Percentiles rank a stretch among this genome's conserved stretches.
These are phyloP conservation scores for Tinamus major DNA, from an alignment of 2,797 vertebrate species.

Conservation along the genomic window DNA sequence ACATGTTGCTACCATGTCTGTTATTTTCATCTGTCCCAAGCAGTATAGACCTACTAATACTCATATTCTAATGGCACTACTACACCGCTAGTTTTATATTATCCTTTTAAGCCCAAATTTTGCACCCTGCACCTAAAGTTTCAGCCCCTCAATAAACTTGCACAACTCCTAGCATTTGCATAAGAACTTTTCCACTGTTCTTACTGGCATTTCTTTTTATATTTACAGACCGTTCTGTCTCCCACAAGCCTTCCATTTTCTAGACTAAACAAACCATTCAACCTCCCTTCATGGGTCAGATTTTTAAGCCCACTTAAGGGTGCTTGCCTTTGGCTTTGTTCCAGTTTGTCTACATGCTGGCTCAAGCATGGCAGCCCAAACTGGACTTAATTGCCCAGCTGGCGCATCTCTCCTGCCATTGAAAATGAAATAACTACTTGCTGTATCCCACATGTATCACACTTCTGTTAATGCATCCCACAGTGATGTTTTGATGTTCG, in stretches of 20 bases:
- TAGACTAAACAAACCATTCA: constrained; percentile 59
- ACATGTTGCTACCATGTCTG: neutral
- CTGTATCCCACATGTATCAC: neutral
- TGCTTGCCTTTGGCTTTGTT: neutral
- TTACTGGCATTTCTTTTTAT: neutral
- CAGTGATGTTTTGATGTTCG: neutral
- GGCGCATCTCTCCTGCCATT: neutral
- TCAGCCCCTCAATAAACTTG: neutral
- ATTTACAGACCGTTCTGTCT: neutral
- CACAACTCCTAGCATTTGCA: neutral
- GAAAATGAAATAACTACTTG: neutral
- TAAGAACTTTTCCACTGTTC: neutral
- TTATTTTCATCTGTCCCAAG: neutral
- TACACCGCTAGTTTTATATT: neutral
- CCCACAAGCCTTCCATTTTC: neutral
- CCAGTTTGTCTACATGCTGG: neutral
- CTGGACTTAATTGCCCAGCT: neutral
- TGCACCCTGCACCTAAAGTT: neutral
- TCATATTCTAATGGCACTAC: neutral
- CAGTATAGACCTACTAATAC: neutral
- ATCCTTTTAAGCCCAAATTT: neutral
- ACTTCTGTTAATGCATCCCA: neutral
- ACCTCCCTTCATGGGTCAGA: neutral
- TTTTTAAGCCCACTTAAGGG: constrained; percentile 12
- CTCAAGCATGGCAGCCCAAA: neutral